Conservation (phyloP, 2,113 vertebrate genomes). For the Nestor notabilis region DNA sequence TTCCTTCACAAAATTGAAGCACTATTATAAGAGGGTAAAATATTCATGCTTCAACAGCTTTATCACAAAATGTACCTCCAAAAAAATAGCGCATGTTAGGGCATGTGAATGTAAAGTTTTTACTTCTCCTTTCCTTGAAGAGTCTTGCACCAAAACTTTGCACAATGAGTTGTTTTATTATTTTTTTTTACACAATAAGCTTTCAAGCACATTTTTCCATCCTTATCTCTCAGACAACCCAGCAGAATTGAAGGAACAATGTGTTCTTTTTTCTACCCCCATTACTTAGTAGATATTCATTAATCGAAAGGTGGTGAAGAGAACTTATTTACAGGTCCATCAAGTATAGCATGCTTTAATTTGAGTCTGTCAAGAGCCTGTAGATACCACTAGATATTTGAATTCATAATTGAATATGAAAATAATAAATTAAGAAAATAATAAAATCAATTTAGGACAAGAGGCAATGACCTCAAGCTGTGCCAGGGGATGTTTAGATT, state of each 20-base stretch:
- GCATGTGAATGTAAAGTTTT: not conserved
- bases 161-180: not conserved
- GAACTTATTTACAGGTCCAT: not conserved
- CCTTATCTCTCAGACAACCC: not conserved
- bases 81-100: not conserved
- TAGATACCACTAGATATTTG: not conserved
- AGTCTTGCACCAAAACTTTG: not conserved
- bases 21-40: not conserved
- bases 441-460: not conserved
- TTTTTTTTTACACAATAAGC: not conserved
- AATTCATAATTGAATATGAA: not conserved
- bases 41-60: not conserved
- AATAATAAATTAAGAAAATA: not conserved
- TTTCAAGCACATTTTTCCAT: not conserved
- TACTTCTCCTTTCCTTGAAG: not conserved
- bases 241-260: not conserved
- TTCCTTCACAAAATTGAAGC: not conserved
- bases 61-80: not conserved
- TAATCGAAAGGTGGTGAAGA: not conserved
- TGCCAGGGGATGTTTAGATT: not conserved
- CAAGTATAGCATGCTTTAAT: not conserved
- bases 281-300: not conserved
- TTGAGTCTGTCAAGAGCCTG: not conserved
- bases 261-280: not conserved
- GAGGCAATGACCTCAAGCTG: not conserved